A percentile compares a stretch with the other conserved stretches of the same genome.
phyloP scores from a whole-genome alignment of 2,113 vertebrate species.

The Phocoena phocoena region DNA sequence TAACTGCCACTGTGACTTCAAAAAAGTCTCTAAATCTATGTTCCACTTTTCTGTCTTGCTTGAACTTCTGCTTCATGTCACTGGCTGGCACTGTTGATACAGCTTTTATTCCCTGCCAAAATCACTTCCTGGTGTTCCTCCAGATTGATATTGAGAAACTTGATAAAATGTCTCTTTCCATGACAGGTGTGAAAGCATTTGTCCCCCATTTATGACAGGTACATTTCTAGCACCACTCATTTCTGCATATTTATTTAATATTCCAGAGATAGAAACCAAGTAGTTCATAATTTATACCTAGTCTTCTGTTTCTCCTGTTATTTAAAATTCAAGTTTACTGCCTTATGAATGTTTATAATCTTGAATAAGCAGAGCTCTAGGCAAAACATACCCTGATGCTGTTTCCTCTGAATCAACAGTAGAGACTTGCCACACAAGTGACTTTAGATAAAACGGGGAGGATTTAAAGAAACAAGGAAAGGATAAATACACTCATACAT shows the following conservation, averaged over 20 bases:
- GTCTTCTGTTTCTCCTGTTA: conserved; percentile 13
- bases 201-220: conserved; percentile 66
- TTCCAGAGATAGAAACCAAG: conserved; percentile 64
- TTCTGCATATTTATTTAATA: conserved; percentile 77
- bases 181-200: conserved; percentile 65
- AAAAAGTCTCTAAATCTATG: conserved; percentile 57
- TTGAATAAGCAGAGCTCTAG: conserved; percentile 70
- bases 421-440: conserved; percentile 42
- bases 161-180: conserved; percentile 37
- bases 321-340: conserved; percentile 77
- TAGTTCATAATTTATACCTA: conserved; percentile 67
- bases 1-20: conserved; percentile 47
- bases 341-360: conserved; percentile 66
- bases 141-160: conserved; percentile 15
- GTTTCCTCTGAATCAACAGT: conserved; percentile 54
- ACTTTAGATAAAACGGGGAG: conserved; percentile 34
- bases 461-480: neutral
- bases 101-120: conserved; percentile 35
- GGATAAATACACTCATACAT: neutral
- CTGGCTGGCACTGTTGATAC: conserved; percentile 63
- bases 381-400: conserved; percentile 56
- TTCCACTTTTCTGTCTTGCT: conserved; percentile 38
- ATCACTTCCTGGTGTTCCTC: neutral
- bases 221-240: conserved; percentile 52
- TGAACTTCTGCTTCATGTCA: conserved; percentile 70